Conservation (phyloP, 2,797 vertebrate genomes). For the Oophaga sylvatica region DNA sequence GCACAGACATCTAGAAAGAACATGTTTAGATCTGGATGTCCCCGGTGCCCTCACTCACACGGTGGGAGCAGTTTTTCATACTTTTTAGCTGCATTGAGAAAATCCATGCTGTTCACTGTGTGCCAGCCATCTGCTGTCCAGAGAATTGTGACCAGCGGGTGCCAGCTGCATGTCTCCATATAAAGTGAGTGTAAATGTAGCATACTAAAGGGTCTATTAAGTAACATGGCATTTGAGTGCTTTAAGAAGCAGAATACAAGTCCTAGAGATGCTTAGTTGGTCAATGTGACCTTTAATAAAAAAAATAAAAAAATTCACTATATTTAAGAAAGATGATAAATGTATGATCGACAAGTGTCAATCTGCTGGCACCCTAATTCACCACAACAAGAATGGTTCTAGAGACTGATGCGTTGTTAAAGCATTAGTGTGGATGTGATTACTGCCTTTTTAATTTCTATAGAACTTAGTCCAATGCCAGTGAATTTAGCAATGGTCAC, state of each 20-base stretch:
- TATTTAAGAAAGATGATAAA: too few relatives aligned
- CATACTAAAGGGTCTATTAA: not conserved
- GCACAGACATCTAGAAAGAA: not conserved
- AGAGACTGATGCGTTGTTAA: too few relatives aligned
- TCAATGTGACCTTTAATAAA: not conserved
- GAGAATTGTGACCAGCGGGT: not conserved
- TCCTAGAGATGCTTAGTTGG: not conserved
- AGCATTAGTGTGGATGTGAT: too few relatives aligned
- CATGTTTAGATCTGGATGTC: not conserved
- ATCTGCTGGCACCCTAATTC: too few relatives aligned
- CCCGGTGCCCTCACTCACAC: not conserved
- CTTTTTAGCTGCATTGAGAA: not conserved
- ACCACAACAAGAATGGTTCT: too few relatives aligned
- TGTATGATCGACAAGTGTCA: too few relatives aligned
- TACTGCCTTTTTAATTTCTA: too few relatives aligned
- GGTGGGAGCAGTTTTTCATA: conserved; percentile 1
- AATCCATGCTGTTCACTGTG: not conserved
- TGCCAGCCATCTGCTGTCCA: not conserved
- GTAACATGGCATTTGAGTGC: too few relatives aligned
- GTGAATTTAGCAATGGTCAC: too few relatives aligned
- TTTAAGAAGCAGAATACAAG: too few relatives aligned
- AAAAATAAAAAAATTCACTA: too few relatives aligned
- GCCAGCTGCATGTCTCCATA: not conserved
- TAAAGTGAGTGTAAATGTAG: not conserved
- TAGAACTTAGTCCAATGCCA: too few relatives aligned